Conservation (phyloP, 2,797 vertebrate genomes). For the Oryzias sinensis region DNA sequence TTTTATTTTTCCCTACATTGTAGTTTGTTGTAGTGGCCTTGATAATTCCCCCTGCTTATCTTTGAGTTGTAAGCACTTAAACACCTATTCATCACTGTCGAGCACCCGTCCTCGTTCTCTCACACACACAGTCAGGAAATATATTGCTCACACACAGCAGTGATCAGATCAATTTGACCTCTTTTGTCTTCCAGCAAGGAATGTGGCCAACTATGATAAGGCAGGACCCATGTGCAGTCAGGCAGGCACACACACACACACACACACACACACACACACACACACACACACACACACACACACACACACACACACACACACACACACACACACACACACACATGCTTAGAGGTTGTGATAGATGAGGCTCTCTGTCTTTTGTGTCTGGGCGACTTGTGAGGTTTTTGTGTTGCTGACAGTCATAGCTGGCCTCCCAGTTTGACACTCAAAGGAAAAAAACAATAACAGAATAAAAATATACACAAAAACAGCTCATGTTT, state of each 20-base stretch:
- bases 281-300: conserved; percentile 17
- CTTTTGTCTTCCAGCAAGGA: conserved; percentile 74
- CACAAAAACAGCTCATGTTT: conserved; percentile 23
- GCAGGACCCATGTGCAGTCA: conserved; percentile 37
- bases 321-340: conserved; percentile 17
- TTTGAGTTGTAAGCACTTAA: conserved; percentile 69
- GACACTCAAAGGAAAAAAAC: conserved; percentile 15
- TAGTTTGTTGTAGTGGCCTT: conserved; percentile 56
- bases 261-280: conserved; percentile 14
- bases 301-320: conserved; percentile 15
- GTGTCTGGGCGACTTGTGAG: conserved; percentile 34
- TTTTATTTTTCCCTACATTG: conserved; percentile 32
- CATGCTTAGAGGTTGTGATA: conserved; percentile 28
- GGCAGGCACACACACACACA: conserved; percentile 15
- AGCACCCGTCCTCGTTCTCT: conserved; percentile 7
- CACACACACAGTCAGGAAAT: conserved; percentile 9
- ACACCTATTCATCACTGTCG: conserved; percentile 77
- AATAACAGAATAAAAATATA: background rate
- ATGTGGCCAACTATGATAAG: conserved; percentile 74
- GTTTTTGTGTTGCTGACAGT: conserved; percentile 66
- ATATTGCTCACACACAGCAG: conserved; percentile 37
- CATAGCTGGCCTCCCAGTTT: conserved; percentile 46
- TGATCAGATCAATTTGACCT: conserved; percentile 72
- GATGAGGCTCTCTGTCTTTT: conserved; percentile 46
- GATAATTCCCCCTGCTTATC: conserved; percentile 74